Base-by-base conservation (phyloP, 2,888 invertebrate genomes). In the Pterobdella sp. region DNA sequence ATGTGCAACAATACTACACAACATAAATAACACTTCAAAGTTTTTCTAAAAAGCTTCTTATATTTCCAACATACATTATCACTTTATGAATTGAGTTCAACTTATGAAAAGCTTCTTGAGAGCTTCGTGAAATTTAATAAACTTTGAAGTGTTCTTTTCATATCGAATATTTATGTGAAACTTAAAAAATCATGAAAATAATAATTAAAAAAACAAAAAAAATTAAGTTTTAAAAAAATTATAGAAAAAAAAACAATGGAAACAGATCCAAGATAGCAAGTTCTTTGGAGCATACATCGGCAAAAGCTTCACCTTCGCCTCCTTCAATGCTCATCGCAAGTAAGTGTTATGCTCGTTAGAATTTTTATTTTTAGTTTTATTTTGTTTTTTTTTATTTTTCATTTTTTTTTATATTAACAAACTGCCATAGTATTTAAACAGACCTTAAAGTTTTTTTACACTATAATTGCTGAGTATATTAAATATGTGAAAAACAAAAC, bases 251-350 rank as follows among this genome's bases (percentile, higher is more conserved):
- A 42, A 7, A 22, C 7, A 42, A 42, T 7, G 22, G 22, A 42
- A 7, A 42, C 89, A 91, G 75, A 88, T 96, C 73, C 92, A 92
- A 29, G 94, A 95, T 82, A 94, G 94, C 80, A 88, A 94, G 77
- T 97, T 98, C 86, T 97, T 97, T 82, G 94, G 95, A 35, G 97
- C 97, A 85, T 97, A 96, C 84, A 93, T 95, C 84, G 96, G 96
- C 72, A 97, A 97, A 85, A 94, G 94, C 85, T 98, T 97, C 85
- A 96, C 95, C n/a, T 97, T 94, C 84, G 96, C 97, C 77, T 95
- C 94, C 82, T 97, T 97, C 85, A 96, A 97, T 87, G 95, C 97
- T 72, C 97, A 97, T 85, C 88, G 96, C 86, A 95, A 95, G 92
- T 94, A 87, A 80, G 85, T 79, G 7, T 29, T 26, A 32, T 10